A percentile compares a stretch with the other conserved stretches of the same genome.
Evolutionary conservation across 2,113 vertebrate species (phyloP).

Genomic region (Peucedramus taeniatus): DNA sequence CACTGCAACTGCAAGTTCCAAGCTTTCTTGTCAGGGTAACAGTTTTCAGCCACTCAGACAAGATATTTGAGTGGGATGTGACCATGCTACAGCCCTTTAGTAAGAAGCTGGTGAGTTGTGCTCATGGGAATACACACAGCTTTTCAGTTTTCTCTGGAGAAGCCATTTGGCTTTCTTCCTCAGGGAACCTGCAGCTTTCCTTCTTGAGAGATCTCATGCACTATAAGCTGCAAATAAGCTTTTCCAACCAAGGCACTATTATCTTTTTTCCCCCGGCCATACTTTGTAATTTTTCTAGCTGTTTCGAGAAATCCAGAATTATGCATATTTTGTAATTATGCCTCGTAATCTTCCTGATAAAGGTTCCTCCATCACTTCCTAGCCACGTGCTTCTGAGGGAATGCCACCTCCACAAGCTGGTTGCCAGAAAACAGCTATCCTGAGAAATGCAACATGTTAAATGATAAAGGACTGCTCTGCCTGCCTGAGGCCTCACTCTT

Average conservation of each 20-base stretch:
- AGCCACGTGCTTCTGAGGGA: background rate
- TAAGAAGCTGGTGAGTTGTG: background rate
- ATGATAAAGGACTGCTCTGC: background rate
- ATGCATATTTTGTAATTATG: background rate
- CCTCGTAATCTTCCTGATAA: background rate
- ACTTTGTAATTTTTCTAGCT: background rate
- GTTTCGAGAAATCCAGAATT: background rate
- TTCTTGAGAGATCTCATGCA: background rate
- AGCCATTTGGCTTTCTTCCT: background rate
- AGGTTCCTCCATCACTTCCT: background rate
- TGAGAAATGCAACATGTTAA: background rate
- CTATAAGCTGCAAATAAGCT: background rate
- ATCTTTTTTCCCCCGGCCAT: accelerated
- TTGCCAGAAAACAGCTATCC: background rate
- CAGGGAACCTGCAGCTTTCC: background rate
- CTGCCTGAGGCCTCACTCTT: background rate
- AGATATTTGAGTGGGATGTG: background rate
- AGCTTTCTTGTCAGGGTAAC: background rate
- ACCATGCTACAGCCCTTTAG: background rate
- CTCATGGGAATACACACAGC: background rate
- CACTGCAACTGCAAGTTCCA: background rate
- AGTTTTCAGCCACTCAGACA: background rate
- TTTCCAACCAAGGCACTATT: background rate
- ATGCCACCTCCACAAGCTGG: background rate
- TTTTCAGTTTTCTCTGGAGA: background rate